phyloP scores from a whole-genome alignment of 1,140 invertebrate species.

The Eulimnadia texana region DNA sequence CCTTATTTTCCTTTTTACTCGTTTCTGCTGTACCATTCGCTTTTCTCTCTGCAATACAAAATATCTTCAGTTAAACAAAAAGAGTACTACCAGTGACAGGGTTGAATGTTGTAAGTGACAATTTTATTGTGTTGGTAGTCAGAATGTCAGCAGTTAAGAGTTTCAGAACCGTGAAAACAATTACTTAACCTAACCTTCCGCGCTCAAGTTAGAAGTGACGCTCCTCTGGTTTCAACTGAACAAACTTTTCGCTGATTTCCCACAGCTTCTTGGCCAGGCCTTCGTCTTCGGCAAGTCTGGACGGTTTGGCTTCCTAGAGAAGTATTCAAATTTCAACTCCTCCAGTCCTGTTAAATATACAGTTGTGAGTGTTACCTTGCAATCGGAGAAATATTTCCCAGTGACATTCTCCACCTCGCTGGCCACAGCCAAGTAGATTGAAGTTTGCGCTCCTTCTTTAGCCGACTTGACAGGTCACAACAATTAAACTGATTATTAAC shows the following conservation, averaged over 20 bases:
- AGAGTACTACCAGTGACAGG: no score
- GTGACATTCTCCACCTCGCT: conserved; percentile 52
- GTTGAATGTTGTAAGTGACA: no score
- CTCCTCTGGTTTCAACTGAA: conserved; percentile 30
- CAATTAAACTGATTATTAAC: no score
- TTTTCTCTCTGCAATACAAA: no score
- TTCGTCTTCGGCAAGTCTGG: conserved; percentile 27
- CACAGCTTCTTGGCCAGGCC: conserved; percentile 47
- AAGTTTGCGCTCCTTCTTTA: conserved; percentile 63
- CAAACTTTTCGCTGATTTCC: conserved; percentile 46
- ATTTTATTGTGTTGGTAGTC: no score
- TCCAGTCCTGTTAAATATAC: no score
- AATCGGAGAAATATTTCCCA: conserved; percentile 32
- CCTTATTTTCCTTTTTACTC: no score
- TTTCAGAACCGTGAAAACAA: no score
- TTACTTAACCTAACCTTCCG: no score
- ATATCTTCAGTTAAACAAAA: no score
- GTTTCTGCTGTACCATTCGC: no score
- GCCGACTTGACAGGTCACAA: conserved; percentile 46
- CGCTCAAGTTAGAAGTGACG: conserved; percentile 8
- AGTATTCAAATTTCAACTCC: not conserved
- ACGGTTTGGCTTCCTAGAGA: not conserved
- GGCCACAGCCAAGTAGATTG: conserved; percentile 59
- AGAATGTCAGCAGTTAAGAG: no score
- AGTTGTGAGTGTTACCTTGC: conserved; percentile 12